Base-by-base conservation (phyloP, 2,797 vertebrate genomes). In the Lepilemur ruficaudatus region DNA sequence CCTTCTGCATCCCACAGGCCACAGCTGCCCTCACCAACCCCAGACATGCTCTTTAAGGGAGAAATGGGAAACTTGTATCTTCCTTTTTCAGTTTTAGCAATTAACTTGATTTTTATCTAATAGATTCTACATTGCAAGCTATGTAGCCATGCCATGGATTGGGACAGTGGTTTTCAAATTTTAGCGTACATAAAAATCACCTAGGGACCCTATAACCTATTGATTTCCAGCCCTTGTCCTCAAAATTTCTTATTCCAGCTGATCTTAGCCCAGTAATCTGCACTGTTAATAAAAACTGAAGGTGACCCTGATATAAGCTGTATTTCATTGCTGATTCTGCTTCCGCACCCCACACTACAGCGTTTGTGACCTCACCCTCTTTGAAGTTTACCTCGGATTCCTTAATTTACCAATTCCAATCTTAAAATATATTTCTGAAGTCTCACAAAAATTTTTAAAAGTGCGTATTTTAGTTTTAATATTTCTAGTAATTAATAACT, bases 1-100 rank as follows among this genome's bases (percentile, higher is more conserved):
- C 20, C 7, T 48, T n/a, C 7, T 57, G 0, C 1, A 23, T 30
- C 11, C 28, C 75, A 6, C 2, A 72, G 43, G 35, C 10, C 11
- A 14, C 18, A 28, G 7, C 18, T 63, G 5, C 30, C 69, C 2
- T 50, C 6, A 4, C 5, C 22, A 1, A 0, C 6, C 7, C 0
- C 0, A 61, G 17, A 75, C 23, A 18, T 41, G 4, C 22, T 13
- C 28, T 13, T n/a, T 41, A 50, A 73, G 12, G 55, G 14, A 41
- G 14, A 5, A 28, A 48, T 35, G 41, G 10, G 5, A 73, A n/a
- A 61, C 35, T 23, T 10, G 7, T 6, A 38, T 63, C 75, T 67
- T 59, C 7, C 32, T 50, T 20, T 69, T n/a, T 73, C 32, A 69
- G 17, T 75, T 86, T n/a, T 4, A 50, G 17, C 1, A 23, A 72